A percentile compares a stretch with the other conserved stretches of the same genome.
These are phyloP conservation scores for Neopipo cinnamomea DNA, from an alignment of 2,113 vertebrate species.

Conservation along the genomic window DNA sequence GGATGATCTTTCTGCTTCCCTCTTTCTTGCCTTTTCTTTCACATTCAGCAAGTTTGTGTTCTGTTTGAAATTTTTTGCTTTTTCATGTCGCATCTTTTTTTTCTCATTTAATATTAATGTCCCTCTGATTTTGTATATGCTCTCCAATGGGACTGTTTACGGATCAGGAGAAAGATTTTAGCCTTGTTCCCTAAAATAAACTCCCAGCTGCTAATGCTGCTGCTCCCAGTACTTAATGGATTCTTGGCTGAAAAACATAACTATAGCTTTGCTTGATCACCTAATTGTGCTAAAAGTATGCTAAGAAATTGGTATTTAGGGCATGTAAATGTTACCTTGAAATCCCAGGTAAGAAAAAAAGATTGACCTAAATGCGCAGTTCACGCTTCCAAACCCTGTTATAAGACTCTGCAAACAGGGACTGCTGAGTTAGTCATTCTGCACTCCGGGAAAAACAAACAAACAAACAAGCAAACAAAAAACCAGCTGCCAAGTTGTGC, in stretches of 20 bases:
- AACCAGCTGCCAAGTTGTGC: neutral
- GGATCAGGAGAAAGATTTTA: neutral
- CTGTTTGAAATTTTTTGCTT: neutral
- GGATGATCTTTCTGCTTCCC: neutral
- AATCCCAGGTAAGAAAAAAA: neutral
- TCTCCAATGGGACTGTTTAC: neutral
- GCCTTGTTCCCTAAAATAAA: neutral
- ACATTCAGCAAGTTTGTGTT: neutral
- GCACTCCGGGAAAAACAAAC: neutral
- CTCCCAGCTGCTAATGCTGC: neutral
- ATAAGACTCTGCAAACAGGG: neutral
- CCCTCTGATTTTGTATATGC: neutral
- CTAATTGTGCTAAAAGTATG: conserved; percentile 9
- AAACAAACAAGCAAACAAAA: neutral
- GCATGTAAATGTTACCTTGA: conserved; percentile 23
- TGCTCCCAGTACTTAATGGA: neutral
- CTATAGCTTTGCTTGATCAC: neutral
- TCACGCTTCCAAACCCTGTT: neutral
- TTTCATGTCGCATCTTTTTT: neutral
- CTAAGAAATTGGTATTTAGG: neutral
- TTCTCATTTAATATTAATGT: neutral
- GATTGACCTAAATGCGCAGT: neutral
- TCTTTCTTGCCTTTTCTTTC: neutral
- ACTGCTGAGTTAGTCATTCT: neutral
- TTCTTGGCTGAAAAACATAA: neutral